Conservation (phyloP, 2,113 vertebrate species). For the Columbina picui region DNA sequence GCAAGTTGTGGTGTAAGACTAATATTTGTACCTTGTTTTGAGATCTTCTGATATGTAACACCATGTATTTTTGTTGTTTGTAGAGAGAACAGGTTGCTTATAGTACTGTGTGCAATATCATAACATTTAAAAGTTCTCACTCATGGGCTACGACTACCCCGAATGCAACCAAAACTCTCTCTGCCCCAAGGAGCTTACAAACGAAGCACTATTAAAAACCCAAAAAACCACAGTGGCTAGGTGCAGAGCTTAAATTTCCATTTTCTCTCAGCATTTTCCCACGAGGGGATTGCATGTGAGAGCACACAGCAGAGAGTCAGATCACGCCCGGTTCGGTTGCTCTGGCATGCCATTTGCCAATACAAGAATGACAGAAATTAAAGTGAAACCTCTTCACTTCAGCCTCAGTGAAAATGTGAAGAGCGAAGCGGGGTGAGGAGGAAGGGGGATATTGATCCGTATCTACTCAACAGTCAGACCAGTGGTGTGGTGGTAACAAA, state of each 20-base stretch:
- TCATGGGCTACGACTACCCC: neutral
- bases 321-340: slow-evolving; percentile 42
- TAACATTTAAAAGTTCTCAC: neutral
- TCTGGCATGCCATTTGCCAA: slow-evolving; percentile 56
- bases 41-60: neutral
- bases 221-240: slow-evolving; percentile 33
- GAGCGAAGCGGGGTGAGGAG: neutral
- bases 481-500: slow-evolving; percentile 28
- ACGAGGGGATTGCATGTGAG: slow-evolving; percentile 56
- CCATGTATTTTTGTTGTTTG: neutral
- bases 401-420: slow-evolving; percentile 57
- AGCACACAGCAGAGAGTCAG: slow-evolving; percentile 51
- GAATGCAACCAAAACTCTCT: slow-evolving; percentile 17
- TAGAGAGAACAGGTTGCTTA: neutral
- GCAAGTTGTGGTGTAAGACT: slow-evolving; percentile 16
- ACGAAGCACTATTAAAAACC: slow-evolving; percentile 8
- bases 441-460: slow-evolving; percentile 51
- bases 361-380: slow-evolving; percentile 59
- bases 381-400: slow-evolving; percentile 65
- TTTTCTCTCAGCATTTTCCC: slow-evolving; percentile 68
- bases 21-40: slow-evolving; percentile 32
- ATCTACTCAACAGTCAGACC: slow-evolving; percentile 67
- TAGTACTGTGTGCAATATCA: neutral
- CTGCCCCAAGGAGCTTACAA: slow-evolving; percentile 33
- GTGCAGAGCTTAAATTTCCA: slow-evolving; percentile 52